Conservation (phyloP, 2,888 invertebrate genomes). For the Scaptomyza parva region DNA sequence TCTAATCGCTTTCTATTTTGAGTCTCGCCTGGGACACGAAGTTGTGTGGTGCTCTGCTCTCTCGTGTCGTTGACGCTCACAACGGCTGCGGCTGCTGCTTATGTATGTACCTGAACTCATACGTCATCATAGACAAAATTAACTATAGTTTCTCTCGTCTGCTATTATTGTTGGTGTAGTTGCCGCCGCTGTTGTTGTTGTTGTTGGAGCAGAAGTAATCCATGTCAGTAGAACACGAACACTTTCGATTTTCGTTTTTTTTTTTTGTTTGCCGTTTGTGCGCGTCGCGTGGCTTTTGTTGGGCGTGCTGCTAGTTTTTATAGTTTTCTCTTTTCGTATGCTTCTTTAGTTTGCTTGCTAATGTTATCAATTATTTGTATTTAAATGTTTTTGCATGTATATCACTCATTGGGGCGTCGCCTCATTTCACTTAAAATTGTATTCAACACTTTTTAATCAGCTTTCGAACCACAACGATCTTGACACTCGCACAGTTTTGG, state of each 20-base stretch:
- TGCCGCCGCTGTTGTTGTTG: slow-evolving; percentile 31
- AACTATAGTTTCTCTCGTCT: slow-evolving; percentile 72
- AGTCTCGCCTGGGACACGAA: slow-evolving; percentile 33
- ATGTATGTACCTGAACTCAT: slow-evolving; percentile 30
- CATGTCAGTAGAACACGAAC: slow-evolving; percentile 84
- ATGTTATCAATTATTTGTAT: slow-evolving; percentile 24
- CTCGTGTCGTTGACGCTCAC: slow-evolving; percentile 17
- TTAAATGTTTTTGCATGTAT: slow-evolving; percentile 27
- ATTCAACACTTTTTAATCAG: slow-evolving; percentile 29
- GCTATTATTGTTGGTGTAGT: slow-evolving; percentile 26
- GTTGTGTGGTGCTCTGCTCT: slow-evolving; percentile 23
- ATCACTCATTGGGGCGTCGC: slow-evolving; percentile 31
- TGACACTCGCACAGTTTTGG: slow-evolving; percentile 84
- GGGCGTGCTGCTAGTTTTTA: slow-evolving; percentile 27
- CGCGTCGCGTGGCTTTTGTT: slow-evolving; percentile 65
- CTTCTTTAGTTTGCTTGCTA: slow-evolving; percentile 17
- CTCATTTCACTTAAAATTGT: slow-evolving; percentile 18
- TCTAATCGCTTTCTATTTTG: slow-evolving; percentile 72
- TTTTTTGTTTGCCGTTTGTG: slow-evolving; percentile 44
- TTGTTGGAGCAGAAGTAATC: slow-evolving; percentile 74
- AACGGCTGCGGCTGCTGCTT: slow-evolving; percentile 16
- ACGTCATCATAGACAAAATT: slow-evolving; percentile 74
- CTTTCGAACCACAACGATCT: slow-evolving; percentile 70
- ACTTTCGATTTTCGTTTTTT: slow-evolving; percentile 80
- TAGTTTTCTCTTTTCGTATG: slow-evolving; percentile 40